Conservation (phyloP, 2,888 invertebrate genomes). For the Ariolimax columbianus region DNA sequence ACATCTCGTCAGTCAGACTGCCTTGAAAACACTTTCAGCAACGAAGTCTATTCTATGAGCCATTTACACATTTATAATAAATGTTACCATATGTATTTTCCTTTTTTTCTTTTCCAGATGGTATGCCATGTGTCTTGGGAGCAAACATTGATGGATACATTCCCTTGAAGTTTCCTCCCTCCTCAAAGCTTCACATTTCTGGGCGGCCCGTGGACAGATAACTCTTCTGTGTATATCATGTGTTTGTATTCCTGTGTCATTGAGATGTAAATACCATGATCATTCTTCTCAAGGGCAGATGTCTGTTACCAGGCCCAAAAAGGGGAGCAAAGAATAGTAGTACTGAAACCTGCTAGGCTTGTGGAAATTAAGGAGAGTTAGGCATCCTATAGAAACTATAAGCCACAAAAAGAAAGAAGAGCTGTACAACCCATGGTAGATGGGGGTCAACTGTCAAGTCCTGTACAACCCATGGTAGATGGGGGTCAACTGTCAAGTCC, state of each 20-base stretch:
- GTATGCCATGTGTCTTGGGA: slow-evolving; percentile 69
- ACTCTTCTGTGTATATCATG: background rate
- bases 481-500: no score
- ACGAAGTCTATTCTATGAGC: no score
- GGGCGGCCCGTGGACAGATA: slow-evolving; percentile 57
- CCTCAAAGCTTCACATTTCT: slow-evolving; percentile 64
- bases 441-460: no score
- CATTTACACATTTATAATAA: no score
- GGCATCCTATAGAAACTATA: no score
- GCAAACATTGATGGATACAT: slow-evolving; percentile 76
- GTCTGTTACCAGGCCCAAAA: background rate
- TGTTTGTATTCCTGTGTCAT: background rate
- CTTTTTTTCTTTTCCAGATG: slow-evolving; percentile 64
- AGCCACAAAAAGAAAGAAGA: no score
- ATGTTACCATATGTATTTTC: background rate
- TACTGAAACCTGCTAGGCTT: background rate
- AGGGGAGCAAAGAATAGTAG: background rate
- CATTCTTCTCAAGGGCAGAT: background rate
- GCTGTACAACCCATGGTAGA: no score
- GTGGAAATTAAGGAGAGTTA: no score
- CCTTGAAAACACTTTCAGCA: no score
- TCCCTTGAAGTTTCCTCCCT: slow-evolving; percentile 70
- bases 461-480: no score
- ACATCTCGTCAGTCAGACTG: no score
- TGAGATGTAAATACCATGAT: background rate